A percentile compares a stretch with the other conserved stretches of the same genome.
Evolutionary conservation across 2,797 vertebrate species (phyloP).

Genomic region (Xenopus petersii): DNA sequence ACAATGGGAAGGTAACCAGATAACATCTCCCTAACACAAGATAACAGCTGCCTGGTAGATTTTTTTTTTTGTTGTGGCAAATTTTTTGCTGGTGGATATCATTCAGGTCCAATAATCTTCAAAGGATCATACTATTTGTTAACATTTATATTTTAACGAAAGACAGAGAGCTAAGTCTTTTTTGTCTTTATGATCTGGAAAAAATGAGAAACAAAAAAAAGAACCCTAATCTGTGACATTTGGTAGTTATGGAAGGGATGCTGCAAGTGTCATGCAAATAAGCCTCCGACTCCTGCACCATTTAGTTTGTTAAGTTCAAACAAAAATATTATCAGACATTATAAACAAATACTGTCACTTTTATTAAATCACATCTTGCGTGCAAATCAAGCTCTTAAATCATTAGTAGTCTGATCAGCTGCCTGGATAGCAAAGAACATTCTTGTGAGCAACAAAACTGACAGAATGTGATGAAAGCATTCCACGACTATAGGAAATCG

Average conservation of each 20-base stretch:
- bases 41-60: too few relatives aligned
- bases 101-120: not conserved
- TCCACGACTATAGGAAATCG: too few relatives aligned
- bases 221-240: slow-evolving; percentile 21
- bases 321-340: slow-evolving; percentile 19
- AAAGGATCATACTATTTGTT: not conserved
- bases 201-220: not conserved
- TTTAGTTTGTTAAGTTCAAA: slow-evolving; percentile 22
- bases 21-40: too few relatives aligned
- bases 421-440: too few relatives aligned
- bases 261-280: slow-evolving; percentile 14
- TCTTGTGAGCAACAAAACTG: too few relatives aligned
- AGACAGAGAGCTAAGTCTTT: not conserved
- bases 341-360: slow-evolving; percentile 21
- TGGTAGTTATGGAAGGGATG: slow-evolving; percentile 8
- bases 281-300: not conserved
- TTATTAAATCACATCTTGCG: not conserved
- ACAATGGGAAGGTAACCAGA: too few relatives aligned
- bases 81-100: too few relatives aligned
- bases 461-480: too few relatives aligned
- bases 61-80: too few relatives aligned
- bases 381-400: not conserved
- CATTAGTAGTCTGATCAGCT: not conserved
- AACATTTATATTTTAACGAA: too few relatives aligned
- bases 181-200: not conserved